Evolutionary conservation across 2,113 vertebrate genomes (phyloP), one percentile per base, ranked within the genome.

Genomic region (Microcebus jonahi): DNA sequence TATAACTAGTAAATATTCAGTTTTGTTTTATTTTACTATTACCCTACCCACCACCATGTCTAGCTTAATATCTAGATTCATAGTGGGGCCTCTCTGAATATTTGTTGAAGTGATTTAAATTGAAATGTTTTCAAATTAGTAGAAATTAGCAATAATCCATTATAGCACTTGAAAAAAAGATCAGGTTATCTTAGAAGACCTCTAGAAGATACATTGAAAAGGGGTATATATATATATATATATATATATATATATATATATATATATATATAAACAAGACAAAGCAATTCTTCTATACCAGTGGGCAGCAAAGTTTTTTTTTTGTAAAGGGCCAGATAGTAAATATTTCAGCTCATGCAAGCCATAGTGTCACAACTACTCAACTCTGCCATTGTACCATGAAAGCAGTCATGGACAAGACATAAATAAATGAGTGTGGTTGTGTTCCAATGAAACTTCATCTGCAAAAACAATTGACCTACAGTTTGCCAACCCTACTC

Each of bases 41-140:
- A 59, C 11, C 15, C 23, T 18, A 79, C 48, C 45, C 6, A 76
- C 36, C 25, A 63, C 76, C 48, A 36, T 29, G 57, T 67, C 45
- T 93, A 76, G 34, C 36, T 59, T 88, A 86, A 83, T 29, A 1
- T 42, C 34, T 67, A 57, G 18, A 29, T 70, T 70, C 34, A 85
- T 39, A 31, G 7, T 63, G 50, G 68, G 25, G 15, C 9, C 42
- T 63, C 61, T 42, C 42, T 76, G 88, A 91, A 73, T 84, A 76
- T 76, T 93, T 96, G 21, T 17, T 90, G 39, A 82, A 82, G 50
- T 85, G 34, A 89, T 57, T 71, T 85, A 80, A 84, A 88, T 65
- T 61, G 50, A 97, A 91, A 61, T 67, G n/a, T 42, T 91, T 93
- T 71, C 84, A 95, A 95, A 59, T 71, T 73, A 87, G 21, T 76